Conservation (phyloP, 2,888 invertebrate species). For the Drepanosiphum platanoidis region DNA sequence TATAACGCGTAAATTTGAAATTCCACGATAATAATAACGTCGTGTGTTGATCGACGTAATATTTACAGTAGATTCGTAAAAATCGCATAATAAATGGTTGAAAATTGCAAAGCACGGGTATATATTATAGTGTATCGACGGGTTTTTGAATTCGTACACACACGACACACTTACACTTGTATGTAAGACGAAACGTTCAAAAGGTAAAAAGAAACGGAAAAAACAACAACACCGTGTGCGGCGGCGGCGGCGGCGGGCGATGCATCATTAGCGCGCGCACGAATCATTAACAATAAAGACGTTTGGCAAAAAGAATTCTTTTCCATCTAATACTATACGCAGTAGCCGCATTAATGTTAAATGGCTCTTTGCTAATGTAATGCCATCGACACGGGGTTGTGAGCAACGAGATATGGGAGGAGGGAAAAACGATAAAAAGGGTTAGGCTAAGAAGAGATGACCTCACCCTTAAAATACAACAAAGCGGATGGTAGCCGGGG, state of each 20-base stretch:
- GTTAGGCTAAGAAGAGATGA: conserved; percentile 33
- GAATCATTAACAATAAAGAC: conserved; percentile 8
- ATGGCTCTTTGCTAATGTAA: conserved; percentile 38
- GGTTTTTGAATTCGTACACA: not conserved
- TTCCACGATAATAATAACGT: no score
- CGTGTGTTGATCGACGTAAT: no score
- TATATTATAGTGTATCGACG: not conserved
- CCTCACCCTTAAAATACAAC: conserved; percentile 48
- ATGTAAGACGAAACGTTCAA: not conserved
- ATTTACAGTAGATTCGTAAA: no score
- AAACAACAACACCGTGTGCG: not conserved
- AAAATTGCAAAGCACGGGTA: no score
- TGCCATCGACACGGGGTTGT: conserved; percentile 1
- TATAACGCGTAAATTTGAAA: not conserved
- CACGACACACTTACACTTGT: no score
- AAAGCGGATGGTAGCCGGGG: not conserved
- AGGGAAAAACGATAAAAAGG: conserved; percentile 58
- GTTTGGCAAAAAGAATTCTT: conserved; percentile 17
- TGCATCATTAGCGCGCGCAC: conserved; percentile 17
- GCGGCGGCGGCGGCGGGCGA: no score
- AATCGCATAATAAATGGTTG: not conserved
- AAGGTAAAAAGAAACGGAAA: not conserved
- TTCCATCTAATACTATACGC: not conserved
- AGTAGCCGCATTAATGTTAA: conserved; percentile 29
- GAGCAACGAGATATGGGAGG: not conserved